These are phyloP conservation scores for Anhinga anhinga DNA, from an alignment of 2,113 vertebrate genomes.

Conservation along the genomic window DNA sequence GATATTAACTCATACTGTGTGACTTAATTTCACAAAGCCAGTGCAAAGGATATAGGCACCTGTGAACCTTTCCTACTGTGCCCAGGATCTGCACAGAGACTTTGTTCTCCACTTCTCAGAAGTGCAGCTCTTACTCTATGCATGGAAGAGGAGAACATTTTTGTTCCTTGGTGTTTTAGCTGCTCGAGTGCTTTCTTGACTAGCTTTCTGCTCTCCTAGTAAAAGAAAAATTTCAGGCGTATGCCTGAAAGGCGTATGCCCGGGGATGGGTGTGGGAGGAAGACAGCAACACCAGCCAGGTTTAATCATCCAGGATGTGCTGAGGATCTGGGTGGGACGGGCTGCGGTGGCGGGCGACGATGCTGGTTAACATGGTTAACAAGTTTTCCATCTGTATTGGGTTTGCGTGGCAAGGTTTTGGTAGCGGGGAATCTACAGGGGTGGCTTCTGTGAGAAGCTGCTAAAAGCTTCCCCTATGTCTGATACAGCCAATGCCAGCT, in stretches of 20 bases:
- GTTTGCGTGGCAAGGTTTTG: too few relatives aligned
- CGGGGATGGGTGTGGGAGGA: slow-evolving; percentile 42
- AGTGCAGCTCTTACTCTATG: neutral
- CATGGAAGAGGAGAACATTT: neutral
- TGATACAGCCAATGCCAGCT: too few relatives aligned
- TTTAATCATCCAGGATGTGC: slow-evolving; percentile 64
- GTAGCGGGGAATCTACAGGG: too few relatives aligned
- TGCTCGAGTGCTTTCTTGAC: neutral
- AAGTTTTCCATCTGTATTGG: neutral
- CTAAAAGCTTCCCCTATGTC: too few relatives aligned
- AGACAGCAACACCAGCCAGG: neutral
- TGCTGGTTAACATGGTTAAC: neutral
- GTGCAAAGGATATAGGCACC: neutral
- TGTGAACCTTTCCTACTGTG: neutral
- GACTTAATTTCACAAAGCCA: neutral
- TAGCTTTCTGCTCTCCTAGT: neutral
- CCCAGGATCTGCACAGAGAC: neutral
- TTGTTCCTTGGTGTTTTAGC: neutral
- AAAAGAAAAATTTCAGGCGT: neutral
- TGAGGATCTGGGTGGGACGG: neutral
- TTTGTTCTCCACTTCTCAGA: neutral
- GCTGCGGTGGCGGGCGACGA: neutral
- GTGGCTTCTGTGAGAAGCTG: too few relatives aligned
- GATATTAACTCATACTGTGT: neutral
- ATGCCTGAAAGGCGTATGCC: slow-evolving; percentile 36